Evolutionary conservation across 2,888 invertebrate species (phyloP), one percentile per base, ranked within the genome.

Genomic region (Drosophila ezoana): DNA sequence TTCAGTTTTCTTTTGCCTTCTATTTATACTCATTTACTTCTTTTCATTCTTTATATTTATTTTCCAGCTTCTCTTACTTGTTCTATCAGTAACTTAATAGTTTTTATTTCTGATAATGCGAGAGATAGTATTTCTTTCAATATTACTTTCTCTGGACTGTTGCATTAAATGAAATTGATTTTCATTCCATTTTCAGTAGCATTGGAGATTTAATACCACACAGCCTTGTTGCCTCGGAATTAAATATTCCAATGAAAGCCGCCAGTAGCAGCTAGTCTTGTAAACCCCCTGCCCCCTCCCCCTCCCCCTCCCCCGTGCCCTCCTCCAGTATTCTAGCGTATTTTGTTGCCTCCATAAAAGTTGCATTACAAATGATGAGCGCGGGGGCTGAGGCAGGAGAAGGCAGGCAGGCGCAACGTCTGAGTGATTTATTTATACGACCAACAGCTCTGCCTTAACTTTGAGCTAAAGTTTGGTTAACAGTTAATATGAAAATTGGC

Each of bases 401-500:
- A 2, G 20, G 20, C 16, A n/a, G n/a, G n/a, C n/a, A n/a, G 13
- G 5, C 10, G 52, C 38, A 52, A 37, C 1, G 16, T 28, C 40
- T 20, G 16, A 43, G 18, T 43, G 64, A 49, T 49, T 63, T 64
- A 48, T 43, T 32, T 5, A 8, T 14, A 13, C 13, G 32, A 10
- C 43, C 32, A 35, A 28, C n/a, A 45, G 33, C 37, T 8, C 10
- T 16, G 49, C 48, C 4, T 32, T 13, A 23, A 5, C 14, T 38
- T 14, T 38, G 4, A 3, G 28, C 14, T 18, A 1, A 18, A 18
- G 4, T 45, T 18, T 35, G 40, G 33, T 35, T 14, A 53, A 28
- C 33, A 67, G 35, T n/a, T 47, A 10, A 64, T 64, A 40, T 28
- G 44, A 2, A 18, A 53, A 54, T 47, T 41, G 23, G 33, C 38